phyloP scores from a whole-genome alignment of 2,888 invertebrate genomes.

The Polymixis flavicincta region DNA sequence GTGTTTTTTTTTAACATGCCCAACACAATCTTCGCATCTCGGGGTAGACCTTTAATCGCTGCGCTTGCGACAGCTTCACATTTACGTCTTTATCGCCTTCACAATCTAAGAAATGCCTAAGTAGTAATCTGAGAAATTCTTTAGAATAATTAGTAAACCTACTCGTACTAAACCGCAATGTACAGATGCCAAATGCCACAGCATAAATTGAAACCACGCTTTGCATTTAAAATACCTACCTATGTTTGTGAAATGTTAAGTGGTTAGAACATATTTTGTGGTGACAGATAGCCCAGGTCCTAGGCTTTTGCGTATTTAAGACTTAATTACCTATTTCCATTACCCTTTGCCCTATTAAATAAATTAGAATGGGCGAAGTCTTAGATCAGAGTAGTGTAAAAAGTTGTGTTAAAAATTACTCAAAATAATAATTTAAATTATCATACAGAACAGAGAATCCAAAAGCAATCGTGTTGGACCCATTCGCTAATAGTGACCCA shows the following conservation, averaged over 20 bases:
- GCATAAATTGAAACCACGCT: conserved; percentile 43
- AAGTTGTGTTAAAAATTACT: not conserved
- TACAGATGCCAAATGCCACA: conserved; percentile 39
- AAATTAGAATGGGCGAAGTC: not conserved
- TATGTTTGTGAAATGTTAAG: conserved; percentile 42
- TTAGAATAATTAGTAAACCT: conserved; percentile 16
- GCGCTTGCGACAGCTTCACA: not conserved
- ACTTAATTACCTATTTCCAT: not conserved
- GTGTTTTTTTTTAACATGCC: not conserved
- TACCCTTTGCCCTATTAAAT: not conserved
- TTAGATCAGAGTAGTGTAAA: not conserved
- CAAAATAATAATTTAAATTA: not conserved
- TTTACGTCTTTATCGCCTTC: conserved; percentile 2
- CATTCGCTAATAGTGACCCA: not conserved
- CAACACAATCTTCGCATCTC: no score
- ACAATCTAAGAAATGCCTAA: conserved; percentile 8
- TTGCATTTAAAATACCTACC: conserved; percentile 43
- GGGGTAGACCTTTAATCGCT: not conserved
- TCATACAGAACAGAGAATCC: not conserved
- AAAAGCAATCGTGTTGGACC: not conserved
- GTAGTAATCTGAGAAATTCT: conserved; percentile 29
- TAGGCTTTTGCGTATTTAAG: not conserved
- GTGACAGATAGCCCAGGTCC: not conserved
- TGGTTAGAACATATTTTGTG: conserved; percentile 16
- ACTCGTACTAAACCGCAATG: conserved; percentile 19